phyloP scores from a whole-genome alignment of 2,797 vertebrate genomes.

The Anguilla obscura region DNA sequence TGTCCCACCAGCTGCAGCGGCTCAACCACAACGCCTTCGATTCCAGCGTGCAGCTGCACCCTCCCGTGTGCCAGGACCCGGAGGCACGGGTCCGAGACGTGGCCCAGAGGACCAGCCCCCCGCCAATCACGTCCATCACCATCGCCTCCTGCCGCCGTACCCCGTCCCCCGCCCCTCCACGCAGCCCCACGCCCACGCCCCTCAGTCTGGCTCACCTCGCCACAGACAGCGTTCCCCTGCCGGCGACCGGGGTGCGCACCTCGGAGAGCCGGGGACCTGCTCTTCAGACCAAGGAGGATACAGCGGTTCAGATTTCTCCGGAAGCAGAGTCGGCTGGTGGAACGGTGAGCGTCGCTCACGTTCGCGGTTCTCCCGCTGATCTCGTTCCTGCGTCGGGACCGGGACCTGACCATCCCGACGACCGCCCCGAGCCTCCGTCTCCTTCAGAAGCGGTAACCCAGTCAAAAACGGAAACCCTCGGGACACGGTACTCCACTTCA shows the following conservation, averaged over 20 bases:
- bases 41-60: slow-evolving; percentile 28
- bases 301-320: slow-evolving; percentile 37
- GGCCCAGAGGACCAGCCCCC: slow-evolving; percentile 45
- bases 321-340: slow-evolving; percentile 29
- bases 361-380: not conserved
- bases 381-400: not conserved
- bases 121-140: slow-evolving; percentile 69
- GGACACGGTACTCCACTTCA: slow-evolving; percentile 38
- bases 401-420: not conserved
- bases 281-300: slow-evolving; percentile 34
- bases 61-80: slow-evolving; percentile 29
- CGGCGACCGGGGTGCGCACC: slow-evolving; percentile 23
- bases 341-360: slow-evolving; percentile 10
- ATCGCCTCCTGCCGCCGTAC: slow-evolving; percentile 68
- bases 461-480: slow-evolving; percentile 44
- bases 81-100: slow-evolving; percentile 57
- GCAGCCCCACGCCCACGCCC: slow-evolving; percentile 39
- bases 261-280: slow-evolving; percentile 28
- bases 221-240: slow-evolving; percentile 30
- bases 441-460: slow-evolving; percentile 10
- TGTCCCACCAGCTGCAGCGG: slow-evolving; percentile 41
- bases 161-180: slow-evolving; percentile 46
- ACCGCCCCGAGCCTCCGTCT: not conserved
- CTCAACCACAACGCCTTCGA: slow-evolving; percentile 28
- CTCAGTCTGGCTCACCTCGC: slow-evolving; percentile 51